Base-by-base conservation (phyloP, 1,140 invertebrate species). In the Littorina saxatilis region DNA sequence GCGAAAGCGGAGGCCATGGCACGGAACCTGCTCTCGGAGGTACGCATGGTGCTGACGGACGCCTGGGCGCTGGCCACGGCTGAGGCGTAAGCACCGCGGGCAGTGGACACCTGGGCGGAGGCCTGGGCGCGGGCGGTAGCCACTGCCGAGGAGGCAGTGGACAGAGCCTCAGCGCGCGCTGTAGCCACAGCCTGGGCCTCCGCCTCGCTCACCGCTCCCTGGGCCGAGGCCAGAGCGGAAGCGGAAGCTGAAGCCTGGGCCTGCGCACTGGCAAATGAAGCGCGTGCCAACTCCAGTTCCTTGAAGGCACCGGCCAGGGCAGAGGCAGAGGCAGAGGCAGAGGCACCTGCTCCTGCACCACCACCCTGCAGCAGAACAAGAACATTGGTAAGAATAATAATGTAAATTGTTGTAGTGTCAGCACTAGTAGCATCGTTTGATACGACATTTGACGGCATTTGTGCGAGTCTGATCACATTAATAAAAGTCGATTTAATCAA, bases 1-100 rank as follows among this genome's bases (percentile, higher is more conserved):
- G 74, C 74, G 50, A 76, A 76, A 58, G 74, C 74, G 47, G 74
- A 1, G 27, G 74, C 74, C 27, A 55, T 58, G 35, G 74, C 74
- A 1, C 74, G 50, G 74, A 76, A 76, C 11, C 47, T 29, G 74
- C 29, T 39, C 74, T 76, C 74, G 20, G 32, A 20, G 13, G 47
- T 76, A 50, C 74, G 74, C 74, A 76, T 39, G 74, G 74, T 5
- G 50, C 20, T 52, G 50, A 76, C 47, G 52, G 47, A 37, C 11
- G 74, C 74, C 27, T 55, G 74, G 32, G 74, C 76, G 55, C 55
- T 39, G 76, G 76, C 76, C 32, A 78, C 35, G 32, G 76, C 76
- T 2, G 76, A 78, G n/a, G 76, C 76, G 76, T 63, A 78, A 58
- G 52, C 76, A 1, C 35, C 3, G 32, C 74, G 29, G 40, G 74